Conservation (phyloP, 2,888 invertebrate species). For the Tetranychus truncatus region DNA sequence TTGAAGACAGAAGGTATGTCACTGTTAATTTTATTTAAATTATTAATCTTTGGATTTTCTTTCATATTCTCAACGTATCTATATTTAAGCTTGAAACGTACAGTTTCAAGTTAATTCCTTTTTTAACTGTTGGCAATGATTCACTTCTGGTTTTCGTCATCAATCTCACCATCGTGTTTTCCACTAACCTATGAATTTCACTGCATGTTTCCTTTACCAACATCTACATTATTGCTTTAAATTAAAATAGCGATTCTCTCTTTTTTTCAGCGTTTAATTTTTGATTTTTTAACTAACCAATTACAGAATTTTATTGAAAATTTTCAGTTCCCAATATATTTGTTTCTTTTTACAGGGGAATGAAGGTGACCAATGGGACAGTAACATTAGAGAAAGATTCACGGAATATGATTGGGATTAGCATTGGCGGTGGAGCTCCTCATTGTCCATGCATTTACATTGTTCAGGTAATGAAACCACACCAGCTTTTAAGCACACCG, state of each 20-base stretch:
- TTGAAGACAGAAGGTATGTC: slow-evolving; percentile 21
- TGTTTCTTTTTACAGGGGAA: slow-evolving; percentile 52
- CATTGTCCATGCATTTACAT: slow-evolving; percentile 92
- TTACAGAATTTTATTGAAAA: neutral
- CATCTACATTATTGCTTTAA: neutral
- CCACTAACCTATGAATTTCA: neutral
- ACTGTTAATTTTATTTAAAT: neutral
- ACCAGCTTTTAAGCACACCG: neutral
- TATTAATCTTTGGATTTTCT: neutral
- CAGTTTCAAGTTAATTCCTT: too few relatives aligned
- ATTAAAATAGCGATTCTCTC: too few relatives aligned
- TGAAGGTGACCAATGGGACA: slow-evolving; percentile 87
- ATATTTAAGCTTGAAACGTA: too few relatives aligned
- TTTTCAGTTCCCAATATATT: neutral
- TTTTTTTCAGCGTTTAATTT: neutral
- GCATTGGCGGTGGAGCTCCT: slow-evolving; percentile 83
- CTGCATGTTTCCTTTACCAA: neutral
- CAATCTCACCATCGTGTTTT: neutral
- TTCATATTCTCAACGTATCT: too few relatives aligned
- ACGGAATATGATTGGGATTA: slow-evolving; percentile 81
- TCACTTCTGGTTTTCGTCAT: neutral
- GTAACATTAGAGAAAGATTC: slow-evolving; percentile 75
- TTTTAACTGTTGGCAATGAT: neutral
- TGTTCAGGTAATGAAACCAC: slow-evolving; percentile 51
- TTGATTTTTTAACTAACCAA: neutral